These are phyloP conservation scores for Nymphalis urticae DNA, from an alignment of 2,888 invertebrate genomes.

Conservation along the genomic window DNA sequence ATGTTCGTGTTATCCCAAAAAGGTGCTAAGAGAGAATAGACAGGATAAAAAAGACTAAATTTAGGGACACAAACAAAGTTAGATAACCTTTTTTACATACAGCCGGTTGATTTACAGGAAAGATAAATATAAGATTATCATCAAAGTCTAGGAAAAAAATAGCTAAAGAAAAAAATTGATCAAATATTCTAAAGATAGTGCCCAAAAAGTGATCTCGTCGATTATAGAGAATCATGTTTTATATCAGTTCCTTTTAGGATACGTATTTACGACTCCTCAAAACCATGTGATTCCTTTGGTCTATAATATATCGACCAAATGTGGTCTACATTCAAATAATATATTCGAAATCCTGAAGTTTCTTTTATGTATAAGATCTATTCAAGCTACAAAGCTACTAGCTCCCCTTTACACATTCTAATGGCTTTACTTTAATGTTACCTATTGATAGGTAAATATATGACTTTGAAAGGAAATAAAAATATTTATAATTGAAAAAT, in stretches of 20 bases:
- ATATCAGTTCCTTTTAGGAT: neutral
- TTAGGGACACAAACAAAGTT: slow-evolving; percentile 31
- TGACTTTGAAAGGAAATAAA: no score
- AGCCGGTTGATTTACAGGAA: slow-evolving; percentile 9
- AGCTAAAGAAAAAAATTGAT: neutral
- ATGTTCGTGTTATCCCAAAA: slow-evolving; percentile 13
- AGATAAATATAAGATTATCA: neutral
- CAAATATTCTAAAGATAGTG: neutral
- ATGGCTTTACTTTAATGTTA: no score
- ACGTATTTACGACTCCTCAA: neutral
- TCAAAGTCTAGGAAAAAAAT: neutral
- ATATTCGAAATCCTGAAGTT: neutral
- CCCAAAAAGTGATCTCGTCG: neutral
- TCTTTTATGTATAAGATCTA: slow-evolving; percentile 4
- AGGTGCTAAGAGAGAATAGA: slow-evolving; percentile 28
- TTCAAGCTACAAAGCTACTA: neutral
- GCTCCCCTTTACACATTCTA: no score
- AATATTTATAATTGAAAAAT: no score
- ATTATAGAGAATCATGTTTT: neutral
- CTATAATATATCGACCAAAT: neutral
- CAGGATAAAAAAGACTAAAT: slow-evolving; percentile 6
- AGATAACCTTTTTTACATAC: slow-evolving; percentile 28
- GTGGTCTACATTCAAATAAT: neutral
- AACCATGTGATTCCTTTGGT: neutral
- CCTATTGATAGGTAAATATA: no score